Percentiles rank a stretch among this genome's conserved stretches.
Evolutionary conservation across 1,140 invertebrate genomes (phyloP).

Genomic region (Idris sp.): DNA sequence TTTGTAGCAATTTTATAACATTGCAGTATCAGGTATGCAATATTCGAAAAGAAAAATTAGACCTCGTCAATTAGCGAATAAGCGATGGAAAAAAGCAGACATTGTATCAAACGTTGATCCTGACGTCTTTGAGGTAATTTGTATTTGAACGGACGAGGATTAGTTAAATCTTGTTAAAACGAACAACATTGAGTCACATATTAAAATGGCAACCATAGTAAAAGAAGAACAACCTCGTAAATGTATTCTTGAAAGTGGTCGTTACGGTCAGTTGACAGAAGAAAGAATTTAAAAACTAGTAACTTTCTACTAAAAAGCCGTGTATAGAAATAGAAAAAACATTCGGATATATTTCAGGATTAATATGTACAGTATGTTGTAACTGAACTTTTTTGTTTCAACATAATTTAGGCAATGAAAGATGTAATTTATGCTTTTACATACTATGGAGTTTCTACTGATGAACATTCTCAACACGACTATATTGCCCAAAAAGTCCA

Average conservation of each 20-base stretch:
- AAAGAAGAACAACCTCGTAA: conserved; percentile 14
- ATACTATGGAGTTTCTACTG: conserved; percentile 12
- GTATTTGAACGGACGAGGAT: too few relatives aligned
- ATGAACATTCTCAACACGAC: conserved; percentile 16
- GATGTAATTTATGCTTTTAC: conserved; percentile 25
- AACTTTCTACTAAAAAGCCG: conserved; percentile 4
- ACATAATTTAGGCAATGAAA: conserved; percentile 14
- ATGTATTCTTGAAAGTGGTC: conserved; percentile 5
- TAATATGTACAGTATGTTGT: background rate
- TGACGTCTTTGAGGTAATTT: too few relatives aligned
- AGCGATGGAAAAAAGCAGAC: too few relatives aligned
- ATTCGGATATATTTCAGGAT: background rate
- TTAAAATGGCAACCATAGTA: conserved; percentile 2
- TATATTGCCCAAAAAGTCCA: conserved; percentile 9
- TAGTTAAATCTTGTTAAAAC: too few relatives aligned
- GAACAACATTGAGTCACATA: too few relatives aligned
- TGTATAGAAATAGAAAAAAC: conserved; percentile 7
- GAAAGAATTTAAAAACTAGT: background rate
- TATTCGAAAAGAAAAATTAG: too few relatives aligned
- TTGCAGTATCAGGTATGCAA: too few relatives aligned
- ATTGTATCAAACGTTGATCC: too few relatives aligned
- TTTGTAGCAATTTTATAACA: too few relatives aligned
- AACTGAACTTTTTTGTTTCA: conserved; percentile 3
- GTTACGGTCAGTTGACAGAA: conserved; percentile 1
- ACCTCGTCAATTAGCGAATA: too few relatives aligned